Percentiles rank a stretch among this genome's conserved stretches.
These are phyloP conservation scores for Halotydeus destructor DNA, from an alignment of 1,140 invertebrate genomes.

Conservation along the genomic window DNA sequence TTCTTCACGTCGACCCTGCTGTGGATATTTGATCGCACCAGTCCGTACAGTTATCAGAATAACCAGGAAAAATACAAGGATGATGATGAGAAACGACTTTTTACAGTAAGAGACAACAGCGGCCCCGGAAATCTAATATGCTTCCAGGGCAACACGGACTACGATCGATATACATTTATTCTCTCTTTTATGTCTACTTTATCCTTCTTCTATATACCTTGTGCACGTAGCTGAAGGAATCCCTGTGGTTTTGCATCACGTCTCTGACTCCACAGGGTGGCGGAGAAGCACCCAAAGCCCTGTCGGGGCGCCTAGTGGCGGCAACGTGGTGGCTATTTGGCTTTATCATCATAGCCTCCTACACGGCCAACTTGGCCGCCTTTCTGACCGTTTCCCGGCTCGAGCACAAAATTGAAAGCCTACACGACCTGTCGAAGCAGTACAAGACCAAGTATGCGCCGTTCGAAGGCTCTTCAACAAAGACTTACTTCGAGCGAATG, in stretches of 20 bases:
- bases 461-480: slow-evolving; percentile 50
- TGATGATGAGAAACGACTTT: slow-evolving; percentile 24
- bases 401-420: slow-evolving; percentile 69
- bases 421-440: slow-evolving; percentile 79
- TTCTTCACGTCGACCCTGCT: slow-evolving; percentile 2
- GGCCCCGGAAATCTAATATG: too few relatives aligned
- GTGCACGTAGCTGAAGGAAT: too few relatives aligned
- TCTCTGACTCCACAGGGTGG: slow-evolving; percentile 69
- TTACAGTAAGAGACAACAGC: too few relatives aligned
- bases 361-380: slow-evolving; percentile 86
- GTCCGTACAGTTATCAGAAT: slow-evolving; percentile 6
- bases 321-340: slow-evolving; percentile 96
- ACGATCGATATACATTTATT: too few relatives aligned
- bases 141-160: too few relatives aligned
- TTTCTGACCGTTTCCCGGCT: slow-evolving; percentile 75
- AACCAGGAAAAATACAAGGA: not conserved
- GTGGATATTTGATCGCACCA: slow-evolving; percentile 1
- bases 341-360: slow-evolving; percentile 91
- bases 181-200: too few relatives aligned
- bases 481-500: slow-evolving; percentile 87
- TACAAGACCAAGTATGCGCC: slow-evolving; percentile 88
- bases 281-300: slow-evolving; percentile 83
- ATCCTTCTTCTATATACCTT: slow-evolving; percentile 77
- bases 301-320: slow-evolving; percentile 72
- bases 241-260: slow-evolving; percentile 97